Base-by-base conservation (phyloP, 2,888 invertebrate species). In the Drosophila subquinaria region DNA sequence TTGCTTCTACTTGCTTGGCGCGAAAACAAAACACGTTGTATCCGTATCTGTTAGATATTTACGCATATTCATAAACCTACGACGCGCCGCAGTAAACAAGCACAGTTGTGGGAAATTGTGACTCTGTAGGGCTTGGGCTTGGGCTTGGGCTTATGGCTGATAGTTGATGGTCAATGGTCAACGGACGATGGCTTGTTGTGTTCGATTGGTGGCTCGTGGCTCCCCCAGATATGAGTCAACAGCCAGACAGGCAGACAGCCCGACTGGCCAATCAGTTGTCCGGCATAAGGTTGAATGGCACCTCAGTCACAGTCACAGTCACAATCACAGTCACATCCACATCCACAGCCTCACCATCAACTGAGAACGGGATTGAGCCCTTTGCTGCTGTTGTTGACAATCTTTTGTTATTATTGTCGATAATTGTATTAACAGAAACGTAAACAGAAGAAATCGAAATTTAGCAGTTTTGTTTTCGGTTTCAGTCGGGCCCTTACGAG, bases 401-500 rank as follows among this genome's bases (percentile, higher is more conserved):
- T 50, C 40, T 43, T 27, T 74, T 61, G 42, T 65, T 71, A 57
- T 57, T 66, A 50, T 62, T 62, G 63, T 61, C 68, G 55, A 69
- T 65, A 73, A 73, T 68, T 65, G 36, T 30, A 52, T 33, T 53
- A 42, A n/a, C 43, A 50, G 42, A 51, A 43, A 20, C 33, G 15
- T n/a, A 70, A 53, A 11, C 40, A 9, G 63, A 77, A 51, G 62
- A 82, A 82, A 73, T 60, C 48, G 74, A 67, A 82, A 88, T 70
- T 81, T 86, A 81, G 81, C 86, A 74, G 83, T 82, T 79, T 73
- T 80, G 67, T 88, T 88, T 82, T 85, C 69, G 51, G 52, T 79
- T 79, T 82, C 64, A 55, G 82, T 38, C 79, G 59, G 72, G 76
- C 88, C 83, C 80, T 85, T 75, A 57, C n/a, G 27, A 10, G 15